phyloP scores from a whole-genome alignment of 2,888 invertebrate genomes.

The Mesorhabditis sp. region DNA sequence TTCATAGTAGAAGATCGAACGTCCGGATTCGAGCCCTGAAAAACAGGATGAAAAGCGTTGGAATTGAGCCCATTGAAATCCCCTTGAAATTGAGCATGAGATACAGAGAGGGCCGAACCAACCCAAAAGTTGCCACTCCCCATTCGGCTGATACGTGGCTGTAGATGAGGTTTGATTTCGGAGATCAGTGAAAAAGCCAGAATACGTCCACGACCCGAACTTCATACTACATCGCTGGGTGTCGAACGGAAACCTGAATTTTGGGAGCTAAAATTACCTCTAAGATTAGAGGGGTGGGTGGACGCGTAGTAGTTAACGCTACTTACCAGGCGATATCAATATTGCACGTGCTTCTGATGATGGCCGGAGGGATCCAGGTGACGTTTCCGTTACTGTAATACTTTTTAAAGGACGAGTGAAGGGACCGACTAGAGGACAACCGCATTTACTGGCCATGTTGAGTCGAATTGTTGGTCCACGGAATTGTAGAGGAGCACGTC shows the following conservation, averaged over 20 bases:
- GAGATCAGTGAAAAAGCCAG: constrained; percentile 51
- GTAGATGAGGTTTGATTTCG: constrained; percentile 62
- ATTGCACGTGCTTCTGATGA: constrained; percentile 42
- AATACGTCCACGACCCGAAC: constrained; percentile 95
- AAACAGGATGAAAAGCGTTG: constrained; percentile 62
- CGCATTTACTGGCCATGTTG: constrained; percentile 63
- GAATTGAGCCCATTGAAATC: constrained; percentile 61
- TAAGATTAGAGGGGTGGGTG: too few species aligned
- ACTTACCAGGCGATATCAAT: constrained; percentile 41
- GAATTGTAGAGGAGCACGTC: constrained; percentile 99
- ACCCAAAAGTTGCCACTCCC: constrained; percentile 65
- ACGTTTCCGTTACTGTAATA: constrained; percentile 38
- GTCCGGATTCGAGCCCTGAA: constrained; percentile 32
- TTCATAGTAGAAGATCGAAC: constrained; percentile 53
- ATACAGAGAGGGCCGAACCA: neutral
- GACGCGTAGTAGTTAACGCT: neutral
- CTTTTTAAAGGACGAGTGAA: neutral
- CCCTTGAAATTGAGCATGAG: neutral
- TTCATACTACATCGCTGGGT: constrained; percentile 54
- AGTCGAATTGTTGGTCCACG: constrained; percentile 63
- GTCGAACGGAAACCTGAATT: constrained; percentile 41
- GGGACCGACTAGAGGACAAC: constrained; percentile 57
- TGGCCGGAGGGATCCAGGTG: constrained; percentile 51
- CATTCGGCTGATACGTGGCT: constrained; percentile 65
- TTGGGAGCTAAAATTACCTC: neutral